Evolutionary conservation across 1,140 invertebrate species (phyloP).

Genomic region (Microplitis mediator): DNA sequence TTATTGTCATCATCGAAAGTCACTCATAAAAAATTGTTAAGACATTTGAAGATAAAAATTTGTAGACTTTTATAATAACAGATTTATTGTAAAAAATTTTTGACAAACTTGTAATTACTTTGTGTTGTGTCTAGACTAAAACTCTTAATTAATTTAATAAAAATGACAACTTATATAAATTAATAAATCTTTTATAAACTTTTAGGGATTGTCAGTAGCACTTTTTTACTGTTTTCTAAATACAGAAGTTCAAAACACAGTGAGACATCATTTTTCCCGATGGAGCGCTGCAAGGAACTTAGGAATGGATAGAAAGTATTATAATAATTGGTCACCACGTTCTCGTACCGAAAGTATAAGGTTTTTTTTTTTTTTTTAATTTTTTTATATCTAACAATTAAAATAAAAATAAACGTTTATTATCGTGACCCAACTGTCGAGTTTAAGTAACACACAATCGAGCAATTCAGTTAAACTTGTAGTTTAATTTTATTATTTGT

Average conservation of each 20-base stretch:
- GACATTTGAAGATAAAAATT: too few species aligned
- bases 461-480: neutral
- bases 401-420: neutral
- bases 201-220: slow-evolving; percentile 83
- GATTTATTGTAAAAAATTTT: too few species aligned
- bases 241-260: slow-evolving; percentile 85
- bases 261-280: slow-evolving; percentile 78
- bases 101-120: neutral
- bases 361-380: slow-evolving; percentile 49
- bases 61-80: too few species aligned
- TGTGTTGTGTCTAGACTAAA: neutral
- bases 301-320: slow-evolving; percentile 68
- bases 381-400: neutral
- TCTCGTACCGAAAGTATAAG: slow-evolving; percentile 82
- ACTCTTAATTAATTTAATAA: too few species aligned
- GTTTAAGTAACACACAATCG: too few species aligned
- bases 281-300: slow-evolving; percentile 74
- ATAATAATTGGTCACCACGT: slow-evolving; percentile 78
- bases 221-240: slow-evolving; percentile 92
- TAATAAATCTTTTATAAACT: slow-evolving; percentile 17
- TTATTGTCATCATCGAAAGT: too few species aligned
- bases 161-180: neutral
- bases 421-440: too few species aligned
- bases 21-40: too few species aligned
- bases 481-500: neutral